Base-by-base conservation (phyloP, 2,888 invertebrate species). In the Steinernema carpocapsae region DNA sequence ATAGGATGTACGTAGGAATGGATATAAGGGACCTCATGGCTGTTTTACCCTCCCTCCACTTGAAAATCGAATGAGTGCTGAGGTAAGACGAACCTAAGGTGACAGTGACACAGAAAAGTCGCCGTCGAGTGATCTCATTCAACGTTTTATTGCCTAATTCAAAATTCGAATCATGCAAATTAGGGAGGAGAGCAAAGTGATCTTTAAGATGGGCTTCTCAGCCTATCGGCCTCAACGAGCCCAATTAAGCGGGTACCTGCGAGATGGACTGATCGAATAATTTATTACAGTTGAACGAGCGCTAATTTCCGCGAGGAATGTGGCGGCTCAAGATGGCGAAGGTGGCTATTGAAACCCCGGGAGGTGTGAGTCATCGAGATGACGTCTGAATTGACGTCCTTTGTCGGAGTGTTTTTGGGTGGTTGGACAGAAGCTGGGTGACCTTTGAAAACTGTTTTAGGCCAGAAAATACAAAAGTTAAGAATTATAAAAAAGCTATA, bases 261-360 rank as follows among this genome's bases (percentile, higher is more conserved):
- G 24, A 7, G 56, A 56, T 56, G 26, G 56, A 56, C 56, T 56
- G 4, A 6, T 24, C 24, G 56, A 56, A 26, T 56, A 56, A 24
- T 56, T 24, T 10, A 6, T 19, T 4, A 24, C 19, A 26, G 26
- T 12, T 43, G 56, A 56, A 56, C 6, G 26, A 22, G 56, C 51
- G 51, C n/a, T n/a, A n/a, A 43, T 43, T 14, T 7, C 43, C 43
- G 43, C 14, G 14, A 14, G 43, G 51, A 51, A 51, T 51, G 51
- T 26, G 26, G 56, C 56, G 56, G 24, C 26, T 56, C 56, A 24
- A 22, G 56, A 10, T n/a, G n/a, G n/a, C n/a, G n/a, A n/a, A n/a
- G n/a, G n/a, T 26, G 22, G 56, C 56, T 26, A 56, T 56, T 56
- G 56, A 56, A 56, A 56, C 56, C 56, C 56, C 24, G n/a, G n/a